phyloP scores from a whole-genome alignment of 2,797 vertebrate genomes.

The Helarctos malayanus region DNA sequence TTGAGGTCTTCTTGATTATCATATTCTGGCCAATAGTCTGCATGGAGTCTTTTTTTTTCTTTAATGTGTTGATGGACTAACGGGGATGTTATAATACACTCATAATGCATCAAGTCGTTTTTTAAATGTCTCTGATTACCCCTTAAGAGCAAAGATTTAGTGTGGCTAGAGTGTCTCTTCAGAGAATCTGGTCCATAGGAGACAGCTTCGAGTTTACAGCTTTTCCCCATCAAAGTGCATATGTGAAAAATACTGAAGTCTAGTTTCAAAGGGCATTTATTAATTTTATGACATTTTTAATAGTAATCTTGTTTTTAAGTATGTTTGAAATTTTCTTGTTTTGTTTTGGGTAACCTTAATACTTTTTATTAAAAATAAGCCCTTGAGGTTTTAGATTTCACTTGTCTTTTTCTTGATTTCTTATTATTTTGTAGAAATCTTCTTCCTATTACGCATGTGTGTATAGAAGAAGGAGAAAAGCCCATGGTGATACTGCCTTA shows the following conservation, averaged over 20 bases:
- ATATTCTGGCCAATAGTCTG: background rate
- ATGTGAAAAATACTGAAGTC: background rate
- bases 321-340: slow-evolving; percentile 64
- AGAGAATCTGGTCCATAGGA: background rate
- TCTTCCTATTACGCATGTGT: slow-evolving; percentile 97
- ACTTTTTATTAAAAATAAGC: slow-evolving; percentile 68
- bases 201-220: background rate
- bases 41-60: background rate
- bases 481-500: slow-evolving; percentile 98
- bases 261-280: slow-evolving; percentile 55
- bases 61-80: background rate
- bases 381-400: slow-evolving; percentile 69
- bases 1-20: background rate
- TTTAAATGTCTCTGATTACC: background rate
- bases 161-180: background rate
- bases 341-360: slow-evolving; percentile 27
- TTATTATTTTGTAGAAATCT: slow-evolving; percentile 93
- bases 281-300: slow-evolving; percentile 65
- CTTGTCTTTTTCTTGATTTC: slow-evolving; percentile 65
- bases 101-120: background rate
- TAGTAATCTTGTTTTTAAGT: slow-evolving; percentile 59
- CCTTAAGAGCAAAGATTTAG: background rate
- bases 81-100: background rate
- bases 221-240: background rate
- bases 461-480: slow-evolving; percentile 98